Evolutionary conservation across 2,888 invertebrate species (phyloP), one percentile per base, ranked within the genome.

Genomic region (Lissonota sp.): DNA sequence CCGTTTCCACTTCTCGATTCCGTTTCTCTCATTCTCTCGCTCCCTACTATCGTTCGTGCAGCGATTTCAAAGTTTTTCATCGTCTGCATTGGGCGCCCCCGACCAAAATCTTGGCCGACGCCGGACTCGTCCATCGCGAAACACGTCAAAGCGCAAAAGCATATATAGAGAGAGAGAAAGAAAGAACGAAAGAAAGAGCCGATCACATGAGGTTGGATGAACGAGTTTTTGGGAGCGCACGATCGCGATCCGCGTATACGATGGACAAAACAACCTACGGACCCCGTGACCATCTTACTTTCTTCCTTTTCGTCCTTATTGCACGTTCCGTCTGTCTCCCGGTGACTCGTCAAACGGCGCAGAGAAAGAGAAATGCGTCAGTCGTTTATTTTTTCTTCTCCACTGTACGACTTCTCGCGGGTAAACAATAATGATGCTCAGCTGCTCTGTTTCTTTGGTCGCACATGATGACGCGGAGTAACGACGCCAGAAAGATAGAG

Each of bases 21-120:
- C 4, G 26, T 53, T n/a, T n/a, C 16, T 55, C 49, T 53, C 51
- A 55, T 70, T 51, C 57, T 46, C 62, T 60, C 26, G 26, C 26
- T 26, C 49, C 39, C 40, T 49, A n/a, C 6, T 37, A 37, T 57
- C 64, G 64, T 66, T 58, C 79, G 77, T 81, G 80, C 80, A 77
- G 64, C 77, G 70, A 83, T 80, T 83, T 55, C 76, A 40, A 77
- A 60, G 73, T 84, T 84, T 84, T 84, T 84, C 83, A 82, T 79
- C 78, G 82, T 82, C 83, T 74, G 77, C 73, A 67, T 60, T 8
- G 14, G 37, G 69, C 63, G 57, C 69, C 67, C 74, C 75, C 82
- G 67, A 80, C 26, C 26, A 84, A 75, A 84, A 78, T 83, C 73
- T 67, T 66, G 72, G 80, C 75, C 51, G 57, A 70, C 53, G 49